These are phyloP conservation scores for Eugnorisma glareosa DNA, from an alignment of 2,888 invertebrate species.

Conservation along the genomic window DNA sequence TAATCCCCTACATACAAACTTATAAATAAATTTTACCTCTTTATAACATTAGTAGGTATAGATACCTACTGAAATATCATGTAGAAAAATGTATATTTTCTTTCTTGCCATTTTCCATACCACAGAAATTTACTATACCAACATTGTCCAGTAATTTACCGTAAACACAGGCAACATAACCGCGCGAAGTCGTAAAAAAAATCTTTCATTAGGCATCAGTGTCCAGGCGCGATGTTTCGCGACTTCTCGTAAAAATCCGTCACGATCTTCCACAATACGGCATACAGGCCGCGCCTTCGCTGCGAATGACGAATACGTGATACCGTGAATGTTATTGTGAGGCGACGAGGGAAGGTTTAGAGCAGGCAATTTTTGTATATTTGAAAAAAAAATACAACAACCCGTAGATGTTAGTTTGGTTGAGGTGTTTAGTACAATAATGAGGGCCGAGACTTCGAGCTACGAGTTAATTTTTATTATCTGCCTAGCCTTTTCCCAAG, in stretches of 20 bases:
- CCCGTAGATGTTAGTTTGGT: not conserved
- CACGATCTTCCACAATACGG: conserved; percentile 81
- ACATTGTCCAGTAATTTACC: conserved; percentile 20
- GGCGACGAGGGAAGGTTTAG: conserved; percentile 48
- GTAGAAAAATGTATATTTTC: not conserved
- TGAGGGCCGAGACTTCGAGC: too few species aligned
- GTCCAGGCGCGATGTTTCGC: conserved; percentile 68
- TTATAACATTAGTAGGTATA: too few species aligned
- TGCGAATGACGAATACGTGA: conserved; percentile 85
- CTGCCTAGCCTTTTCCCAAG: too few species aligned
- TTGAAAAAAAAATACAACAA: not conserved
- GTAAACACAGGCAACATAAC: conserved; percentile 36
- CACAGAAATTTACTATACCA: conserved; percentile 3
- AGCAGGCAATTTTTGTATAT: conserved; percentile 8
- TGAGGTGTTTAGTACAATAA: not conserved
- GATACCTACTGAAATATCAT: not conserved
- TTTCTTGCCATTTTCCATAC: not conserved
- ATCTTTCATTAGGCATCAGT: conserved; percentile 67
- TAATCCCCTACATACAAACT: too few species aligned
- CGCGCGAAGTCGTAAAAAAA: conserved; percentile 64
- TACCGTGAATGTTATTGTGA: conserved; percentile 73
- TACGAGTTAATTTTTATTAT: too few species aligned
- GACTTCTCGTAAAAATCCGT: conserved; percentile 84
- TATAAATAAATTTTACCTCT: too few species aligned
- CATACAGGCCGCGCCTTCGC: conserved; percentile 77